Evolutionary conservation across 2,797 vertebrate genomes (phyloP).

Genomic region (Esox masquinongy): DNA sequence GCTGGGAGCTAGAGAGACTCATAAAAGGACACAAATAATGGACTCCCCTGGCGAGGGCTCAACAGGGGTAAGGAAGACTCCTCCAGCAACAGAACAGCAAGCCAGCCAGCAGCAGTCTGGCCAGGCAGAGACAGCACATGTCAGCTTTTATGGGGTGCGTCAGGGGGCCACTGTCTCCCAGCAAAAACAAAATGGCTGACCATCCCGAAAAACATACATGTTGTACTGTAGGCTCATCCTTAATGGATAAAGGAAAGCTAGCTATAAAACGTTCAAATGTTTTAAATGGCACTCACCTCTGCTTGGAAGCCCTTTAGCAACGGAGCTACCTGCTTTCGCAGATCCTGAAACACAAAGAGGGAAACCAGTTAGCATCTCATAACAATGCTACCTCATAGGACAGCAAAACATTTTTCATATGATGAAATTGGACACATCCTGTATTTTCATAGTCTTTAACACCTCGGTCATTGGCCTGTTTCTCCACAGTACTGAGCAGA

Average conservation of each 20-base stretch:
- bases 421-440: not conserved
- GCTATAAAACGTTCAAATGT: not conserved
- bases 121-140: constrained; percentile 23
- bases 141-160: constrained; percentile 23
- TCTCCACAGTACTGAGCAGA: not conserved
- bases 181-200: constrained; percentile 18
- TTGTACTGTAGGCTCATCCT: not conserved
- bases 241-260: not conserved
- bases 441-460: not conserved
- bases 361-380: not conserved
- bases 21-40: constrained; percentile 33
- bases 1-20: constrained; percentile 28
- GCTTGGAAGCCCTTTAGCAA: constrained; percentile 90
- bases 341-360: constrained; percentile 70
- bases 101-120: constrained; percentile 12
- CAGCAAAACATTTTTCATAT: not conserved
- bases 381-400: not conserved
- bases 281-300: constrained; percentile 76
- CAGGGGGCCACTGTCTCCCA: not conserved
- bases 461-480: not conserved
- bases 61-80: not conserved
- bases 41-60: constrained; percentile 10
- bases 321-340: constrained; percentile 90
- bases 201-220: not conserved
- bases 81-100: constrained; percentile 7